phyloP scores from a whole-genome alignment of 2,797 vertebrate species.

The Hafferia zeledoni region DNA sequence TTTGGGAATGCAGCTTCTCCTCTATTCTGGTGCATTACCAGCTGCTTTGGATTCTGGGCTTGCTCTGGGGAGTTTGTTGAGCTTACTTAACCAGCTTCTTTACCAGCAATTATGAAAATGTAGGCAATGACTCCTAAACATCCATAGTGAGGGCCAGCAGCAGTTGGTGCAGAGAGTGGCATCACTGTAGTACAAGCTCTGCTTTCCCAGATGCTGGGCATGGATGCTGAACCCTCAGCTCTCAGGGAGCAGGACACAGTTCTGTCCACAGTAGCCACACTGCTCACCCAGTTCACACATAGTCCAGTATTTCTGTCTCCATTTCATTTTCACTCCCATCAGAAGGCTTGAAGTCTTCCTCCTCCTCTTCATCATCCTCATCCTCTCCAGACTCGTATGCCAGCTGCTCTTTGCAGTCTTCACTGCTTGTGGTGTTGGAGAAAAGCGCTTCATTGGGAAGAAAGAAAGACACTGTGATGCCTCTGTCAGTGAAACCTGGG shows the following conservation, averaged over 20 bases:
- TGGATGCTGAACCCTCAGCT: background rate
- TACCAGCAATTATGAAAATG: background rate
- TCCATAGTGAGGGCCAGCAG: background rate
- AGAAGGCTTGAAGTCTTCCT: conserved; percentile 90
- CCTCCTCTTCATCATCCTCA: conserved; percentile 84
- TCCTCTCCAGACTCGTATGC: conserved; percentile 78
- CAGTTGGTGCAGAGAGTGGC: background rate
- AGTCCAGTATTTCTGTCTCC: conserved; percentile 97
- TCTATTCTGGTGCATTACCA: background rate
- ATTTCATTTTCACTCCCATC: conserved; percentile 98
- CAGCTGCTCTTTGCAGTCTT: conserved; percentile 67
- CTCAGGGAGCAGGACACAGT: background rate
- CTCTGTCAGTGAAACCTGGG: background rate
- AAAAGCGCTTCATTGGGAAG: conserved; percentile 74
- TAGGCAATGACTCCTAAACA: background rate
- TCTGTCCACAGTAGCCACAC: background rate
- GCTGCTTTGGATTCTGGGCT: background rate
- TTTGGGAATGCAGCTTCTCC: background rate
- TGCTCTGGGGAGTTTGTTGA: background rate
- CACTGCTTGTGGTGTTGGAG: conserved; percentile 65
- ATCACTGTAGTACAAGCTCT: background rate
- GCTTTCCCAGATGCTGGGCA: background rate
- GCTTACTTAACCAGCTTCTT: background rate
- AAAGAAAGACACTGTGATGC: background rate
- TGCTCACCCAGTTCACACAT: conserved; percentile 78